Base-by-base conservation (phyloP, 2,888 invertebrate species). In the Ophioninae sp. region DNA sequence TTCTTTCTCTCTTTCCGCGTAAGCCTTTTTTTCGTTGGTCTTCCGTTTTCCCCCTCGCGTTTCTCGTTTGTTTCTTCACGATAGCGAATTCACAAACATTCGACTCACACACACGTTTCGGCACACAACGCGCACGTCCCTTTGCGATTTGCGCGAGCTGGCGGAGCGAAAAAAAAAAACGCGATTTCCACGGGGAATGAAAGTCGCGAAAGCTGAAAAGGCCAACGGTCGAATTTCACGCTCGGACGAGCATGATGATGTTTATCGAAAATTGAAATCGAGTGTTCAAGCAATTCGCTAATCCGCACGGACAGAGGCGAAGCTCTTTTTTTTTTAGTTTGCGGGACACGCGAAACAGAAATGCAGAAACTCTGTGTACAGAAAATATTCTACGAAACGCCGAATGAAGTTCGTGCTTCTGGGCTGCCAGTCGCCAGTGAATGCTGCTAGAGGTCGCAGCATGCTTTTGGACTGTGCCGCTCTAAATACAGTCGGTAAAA, bases 111-210 rank as follows among this genome's bases (percentile, higher is more conserved):
- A 44, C 75, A 44, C 23, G 30, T 9, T 23, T 59, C 23, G 39
- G n/a, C 23, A 23, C 23, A 58, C n/a, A 65, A 58, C 65, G 58
- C 58, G 37, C 65, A 67, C 75, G 58, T 84, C 39, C 39, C 17
- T 76, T 73, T 51, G 77, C 37, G 56, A 44, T 61, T 72, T 7
- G 58, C 67, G 59, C 67, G 39, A 71, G 67, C 39, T 23, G 30
- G n/a, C 23, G n/a, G 20, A 59, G 41, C 13, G 39, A 2, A 30
- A 37, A 72, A 72, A 58, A 72, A 37, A 56, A 56, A 37, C 10
- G 58, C 65, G 58, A 72, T 61, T 61, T 72, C 30, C 51, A 44
- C 58, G 61, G 30, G 69, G 23, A 44, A 69, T 9, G 51, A 51
- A 41, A 20, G n/a, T 37, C 61, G 63, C 69, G 71, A 23, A 61